Conservation (phyloP, 2,888 invertebrate species). For the Mesochorus sp. region DNA sequence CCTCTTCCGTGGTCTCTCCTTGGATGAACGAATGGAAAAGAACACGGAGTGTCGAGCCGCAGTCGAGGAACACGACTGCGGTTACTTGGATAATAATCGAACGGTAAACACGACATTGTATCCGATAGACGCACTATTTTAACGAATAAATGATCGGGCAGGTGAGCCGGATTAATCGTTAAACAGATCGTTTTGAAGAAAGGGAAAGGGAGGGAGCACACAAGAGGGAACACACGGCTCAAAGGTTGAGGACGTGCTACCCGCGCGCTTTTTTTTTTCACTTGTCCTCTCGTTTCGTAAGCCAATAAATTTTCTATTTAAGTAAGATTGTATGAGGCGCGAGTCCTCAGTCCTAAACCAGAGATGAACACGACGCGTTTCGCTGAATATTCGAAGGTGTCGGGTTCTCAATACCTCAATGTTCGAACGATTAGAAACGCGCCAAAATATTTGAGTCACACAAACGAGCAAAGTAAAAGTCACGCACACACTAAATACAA, state of each 20-base stretch:
- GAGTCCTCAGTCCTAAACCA: slow-evolving; percentile 25
- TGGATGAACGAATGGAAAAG: neutral
- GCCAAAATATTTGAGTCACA: neutral
- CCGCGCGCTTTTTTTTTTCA: slow-evolving; percentile 27
- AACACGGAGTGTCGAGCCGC: too few species aligned
- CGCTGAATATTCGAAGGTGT: neutral
- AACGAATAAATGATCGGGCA: neutral
- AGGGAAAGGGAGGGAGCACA: neutral
- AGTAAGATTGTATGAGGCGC: slow-evolving; percentile 29
- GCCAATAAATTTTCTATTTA: slow-evolving; percentile 30
- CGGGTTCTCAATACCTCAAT: too few species aligned
- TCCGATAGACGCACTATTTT: neutral
- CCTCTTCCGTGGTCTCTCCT: neutral
- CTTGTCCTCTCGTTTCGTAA: neutral
- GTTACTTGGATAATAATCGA: neutral
- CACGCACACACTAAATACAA: too few species aligned
- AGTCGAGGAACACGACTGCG: too few species aligned
- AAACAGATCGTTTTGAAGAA: neutral
- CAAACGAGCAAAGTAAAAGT: too few species aligned
- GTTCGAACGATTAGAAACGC: neutral
- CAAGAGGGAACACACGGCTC: neutral
- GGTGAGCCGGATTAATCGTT: neutral
- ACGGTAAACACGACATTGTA: neutral
- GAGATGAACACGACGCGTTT: slow-evolving; percentile 41
- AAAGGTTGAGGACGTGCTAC: slow-evolving; percentile 34